A percentile compares a stretch with the other conserved stretches of the same genome.
phyloP scores from a whole-genome alignment of 2,113 vertebrate genomes.

The Lethenteron camtschaticum region DNA sequence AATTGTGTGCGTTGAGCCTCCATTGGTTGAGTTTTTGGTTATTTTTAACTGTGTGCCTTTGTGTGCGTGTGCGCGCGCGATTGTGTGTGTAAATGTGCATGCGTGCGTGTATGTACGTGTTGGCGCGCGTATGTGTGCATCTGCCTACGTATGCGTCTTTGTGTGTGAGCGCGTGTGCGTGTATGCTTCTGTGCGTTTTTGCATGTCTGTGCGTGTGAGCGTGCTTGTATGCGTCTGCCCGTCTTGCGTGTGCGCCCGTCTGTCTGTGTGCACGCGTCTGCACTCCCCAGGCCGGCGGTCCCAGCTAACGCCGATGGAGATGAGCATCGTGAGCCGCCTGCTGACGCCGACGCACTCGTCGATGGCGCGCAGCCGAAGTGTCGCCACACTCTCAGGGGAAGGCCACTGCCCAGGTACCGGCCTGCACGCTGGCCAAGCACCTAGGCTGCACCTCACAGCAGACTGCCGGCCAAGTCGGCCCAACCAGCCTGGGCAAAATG shows the following conservation, averaged over 20 bases:
- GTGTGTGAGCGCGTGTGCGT: not conserved
- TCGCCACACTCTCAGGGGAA: slow-evolving; percentile 30
- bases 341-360: slow-evolving; percentile 88
- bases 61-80: not conserved
- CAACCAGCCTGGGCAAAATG: too few species aligned
- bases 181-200: not conserved
- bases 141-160: not conserved
- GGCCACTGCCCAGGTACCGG: too few species aligned
- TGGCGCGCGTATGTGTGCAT: not conserved
- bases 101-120: not conserved
- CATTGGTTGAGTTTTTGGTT: not conserved
- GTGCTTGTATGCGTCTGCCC: not conserved
- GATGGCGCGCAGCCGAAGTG: slow-evolving; percentile 81
- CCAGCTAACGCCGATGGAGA: slow-evolving; percentile 74
- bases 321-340: slow-evolving; percentile 64
- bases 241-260: not conserved
- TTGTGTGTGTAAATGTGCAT: not conserved
- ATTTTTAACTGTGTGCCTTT: not conserved
- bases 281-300: slow-evolving; percentile 43
- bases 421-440: too few species aligned
- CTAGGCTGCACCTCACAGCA: too few species aligned
- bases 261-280: not conserved
- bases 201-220: not conserved
- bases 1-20: too few species aligned
- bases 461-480: too few species aligned